Conservation (phyloP, 2,888 invertebrate genomes). For the Bedellia somnulentella region DNA sequence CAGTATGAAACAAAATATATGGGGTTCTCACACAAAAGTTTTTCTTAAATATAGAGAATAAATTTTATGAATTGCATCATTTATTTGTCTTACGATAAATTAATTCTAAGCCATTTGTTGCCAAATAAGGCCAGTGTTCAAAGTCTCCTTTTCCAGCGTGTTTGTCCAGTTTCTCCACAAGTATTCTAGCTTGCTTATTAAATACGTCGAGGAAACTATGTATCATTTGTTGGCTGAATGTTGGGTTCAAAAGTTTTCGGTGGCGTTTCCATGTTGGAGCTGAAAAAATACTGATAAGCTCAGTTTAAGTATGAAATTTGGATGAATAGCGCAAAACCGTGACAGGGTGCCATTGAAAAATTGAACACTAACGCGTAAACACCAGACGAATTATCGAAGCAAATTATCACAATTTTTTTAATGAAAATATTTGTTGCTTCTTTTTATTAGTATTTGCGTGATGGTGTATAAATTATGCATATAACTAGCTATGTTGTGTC, state of each 20-base stretch:
- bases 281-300: slow-evolving; percentile 10
- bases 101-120: slow-evolving; percentile 15
- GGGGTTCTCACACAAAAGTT: too few species aligned
- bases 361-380: too few species aligned
- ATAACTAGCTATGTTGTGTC: too few species aligned
- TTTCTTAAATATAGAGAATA: too few species aligned
- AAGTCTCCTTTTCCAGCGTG: slow-evolving; percentile 15
- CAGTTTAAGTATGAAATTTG: neutral
- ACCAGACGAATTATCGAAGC: too few species aligned
- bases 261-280: slow-evolving; percentile 20
- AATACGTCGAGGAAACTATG: slow-evolving; percentile 19
- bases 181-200: slow-evolving; percentile 15
- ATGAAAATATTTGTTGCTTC: too few species aligned
- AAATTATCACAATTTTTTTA: too few species aligned
- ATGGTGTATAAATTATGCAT: too few species aligned
- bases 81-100: slow-evolving; percentile 25
- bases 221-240: slow-evolving; percentile 19
- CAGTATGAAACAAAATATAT: too few species aligned
- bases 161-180: slow-evolving; percentile 13
- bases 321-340: neutral
- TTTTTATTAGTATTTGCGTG: too few species aligned
- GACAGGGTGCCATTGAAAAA: too few species aligned
- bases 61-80: too few species aligned
- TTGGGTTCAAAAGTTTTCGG: slow-evolving; percentile 19
- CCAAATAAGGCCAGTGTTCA: slow-evolving; percentile 15